Evolutionary conservation across 2,797 vertebrate genomes (phyloP).

Genomic region (Decapterus maruadsi): DNA sequence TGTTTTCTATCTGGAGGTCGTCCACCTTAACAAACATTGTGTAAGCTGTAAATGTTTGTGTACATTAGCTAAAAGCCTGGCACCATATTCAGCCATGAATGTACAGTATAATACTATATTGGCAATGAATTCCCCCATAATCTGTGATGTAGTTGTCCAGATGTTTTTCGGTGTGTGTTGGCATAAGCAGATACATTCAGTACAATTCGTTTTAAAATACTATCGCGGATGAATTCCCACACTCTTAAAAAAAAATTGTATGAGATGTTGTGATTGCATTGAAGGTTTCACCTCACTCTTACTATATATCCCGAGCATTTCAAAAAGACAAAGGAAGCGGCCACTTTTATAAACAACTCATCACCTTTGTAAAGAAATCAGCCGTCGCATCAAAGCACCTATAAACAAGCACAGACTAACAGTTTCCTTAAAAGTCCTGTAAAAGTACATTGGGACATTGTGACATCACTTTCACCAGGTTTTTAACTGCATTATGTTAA

Average conservation of each 20-base stretch:
- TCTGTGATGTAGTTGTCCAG: constrained; percentile 69
- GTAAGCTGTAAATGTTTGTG: constrained; percentile 74
- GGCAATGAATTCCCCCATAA: constrained; percentile 50
- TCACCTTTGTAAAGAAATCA: constrained; percentile 28
- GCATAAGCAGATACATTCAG: constrained; percentile 35
- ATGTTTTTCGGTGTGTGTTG: constrained; percentile 63
- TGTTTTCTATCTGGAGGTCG: constrained; percentile 42
- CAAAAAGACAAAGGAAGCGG: background rate
- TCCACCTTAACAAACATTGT: constrained; percentile 50
- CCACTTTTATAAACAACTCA: constrained; percentile 11
- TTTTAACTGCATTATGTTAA: constrained; percentile 12
- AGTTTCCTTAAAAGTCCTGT: constrained; percentile 6
- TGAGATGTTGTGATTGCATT: constrained; percentile 44
- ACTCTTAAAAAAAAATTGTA: constrained; percentile 47
- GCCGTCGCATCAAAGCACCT: constrained; percentile 20
- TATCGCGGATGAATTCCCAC: constrained; percentile 23
- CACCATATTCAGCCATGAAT: constrained; percentile 76
- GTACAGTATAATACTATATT: constrained; percentile 66
- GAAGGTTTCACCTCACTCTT: constrained; percentile 31
- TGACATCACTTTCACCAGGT: constrained; percentile 6
- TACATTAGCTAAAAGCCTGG: constrained; percentile 71
- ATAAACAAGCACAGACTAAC: constrained; percentile 38
- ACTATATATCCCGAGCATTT: constrained; percentile 9
- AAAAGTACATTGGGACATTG: background rate
- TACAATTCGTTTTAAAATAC: constrained; percentile 41